Conservation (phyloP, 2,797 vertebrate species). For the Simalia tracyae region DNA sequence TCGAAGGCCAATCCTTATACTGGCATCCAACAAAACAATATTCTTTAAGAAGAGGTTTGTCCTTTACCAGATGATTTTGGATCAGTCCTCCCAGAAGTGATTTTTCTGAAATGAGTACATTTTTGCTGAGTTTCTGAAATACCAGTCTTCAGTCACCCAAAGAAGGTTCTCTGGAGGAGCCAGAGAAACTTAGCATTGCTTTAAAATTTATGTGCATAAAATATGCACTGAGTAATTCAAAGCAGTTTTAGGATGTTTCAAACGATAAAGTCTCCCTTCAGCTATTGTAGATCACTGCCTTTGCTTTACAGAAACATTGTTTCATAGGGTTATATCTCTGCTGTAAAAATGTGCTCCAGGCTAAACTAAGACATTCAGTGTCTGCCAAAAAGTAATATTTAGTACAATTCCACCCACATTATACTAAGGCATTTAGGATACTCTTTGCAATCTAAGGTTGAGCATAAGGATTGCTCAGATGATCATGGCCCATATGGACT, state of each 20-base stretch:
- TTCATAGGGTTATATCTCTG: constrained; percentile 57
- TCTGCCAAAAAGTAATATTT: constrained; percentile 40
- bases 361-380: constrained; percentile 42
- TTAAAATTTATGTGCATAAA: constrained; percentile 55
- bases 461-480: neutral
- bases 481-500: neutral
- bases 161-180: constrained; percentile 21
- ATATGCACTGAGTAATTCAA: constrained; percentile 60
- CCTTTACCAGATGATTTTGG: constrained; percentile 28
- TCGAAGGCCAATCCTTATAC: neutral
- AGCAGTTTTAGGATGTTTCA: constrained; percentile 56
- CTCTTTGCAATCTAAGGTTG: neutral
- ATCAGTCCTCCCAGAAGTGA: constrained; percentile 23
- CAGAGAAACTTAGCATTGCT: constrained; percentile 23
- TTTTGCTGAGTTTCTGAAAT: constrained; percentile 59
- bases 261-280: constrained; percentile 55
- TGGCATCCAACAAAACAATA: neutral
- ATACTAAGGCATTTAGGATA: constrained; percentile 37
- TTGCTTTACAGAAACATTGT: constrained; percentile 55
- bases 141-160: constrained; percentile 41
- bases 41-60: neutral
- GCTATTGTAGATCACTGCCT: constrained; percentile 56
- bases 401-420: constrained; percentile 26
- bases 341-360: constrained; percentile 54
- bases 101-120: constrained; percentile 50